Percentiles rank a stretch among this genome's conserved stretches.
Evolutionary conservation across 2,888 invertebrate species (phyloP).

Genomic region (Adineta ricciae): DNA sequence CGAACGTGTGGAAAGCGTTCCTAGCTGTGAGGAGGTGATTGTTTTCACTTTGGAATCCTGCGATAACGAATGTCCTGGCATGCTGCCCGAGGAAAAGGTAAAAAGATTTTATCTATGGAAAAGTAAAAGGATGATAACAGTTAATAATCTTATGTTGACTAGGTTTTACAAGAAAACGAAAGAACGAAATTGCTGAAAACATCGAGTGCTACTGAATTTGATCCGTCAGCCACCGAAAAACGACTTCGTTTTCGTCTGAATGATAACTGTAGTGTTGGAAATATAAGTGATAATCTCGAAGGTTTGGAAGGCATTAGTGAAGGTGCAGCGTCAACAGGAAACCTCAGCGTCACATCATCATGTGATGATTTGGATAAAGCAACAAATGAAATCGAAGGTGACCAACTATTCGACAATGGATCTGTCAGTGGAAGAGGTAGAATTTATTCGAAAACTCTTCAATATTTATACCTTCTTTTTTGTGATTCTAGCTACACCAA

Average conservation of each 20-base stretch:
- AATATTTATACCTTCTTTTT: too few relatives aligned
- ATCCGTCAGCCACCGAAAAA: slow-evolving; percentile 45
- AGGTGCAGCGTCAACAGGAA: neutral
- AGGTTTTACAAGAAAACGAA: slow-evolving; percentile 44
- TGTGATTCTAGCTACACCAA: slow-evolving; percentile 50
- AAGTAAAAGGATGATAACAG: too few relatives aligned
- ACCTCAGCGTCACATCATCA: neutral
- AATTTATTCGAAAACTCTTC: neutral
- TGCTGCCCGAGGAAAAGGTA: slow-evolving; percentile 61
- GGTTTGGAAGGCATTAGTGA: slow-evolving; percentile 56
- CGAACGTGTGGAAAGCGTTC: neutral
- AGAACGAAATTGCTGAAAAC: slow-evolving; percentile 37
- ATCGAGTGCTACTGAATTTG: slow-evolving; percentile 39
- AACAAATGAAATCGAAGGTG: neutral
- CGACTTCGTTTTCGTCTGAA: slow-evolving; percentile 61
- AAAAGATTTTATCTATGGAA: neutral
- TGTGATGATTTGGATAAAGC: slow-evolving; percentile 15
- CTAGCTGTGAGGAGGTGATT: neutral
- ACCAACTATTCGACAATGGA: neutral
- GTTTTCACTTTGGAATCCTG: slow-evolving; percentile 42
- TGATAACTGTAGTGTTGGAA: slow-evolving; percentile 43
- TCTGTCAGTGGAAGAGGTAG: slow-evolving; percentile 7
- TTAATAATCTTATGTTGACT: slow-evolving; percentile 38
- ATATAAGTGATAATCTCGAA: slow-evolving; percentile 82
- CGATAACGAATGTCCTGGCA: slow-evolving; percentile 59